Conservation (phyloP, 2,797 vertebrate genomes). For the Apogon talboti region DNA sequence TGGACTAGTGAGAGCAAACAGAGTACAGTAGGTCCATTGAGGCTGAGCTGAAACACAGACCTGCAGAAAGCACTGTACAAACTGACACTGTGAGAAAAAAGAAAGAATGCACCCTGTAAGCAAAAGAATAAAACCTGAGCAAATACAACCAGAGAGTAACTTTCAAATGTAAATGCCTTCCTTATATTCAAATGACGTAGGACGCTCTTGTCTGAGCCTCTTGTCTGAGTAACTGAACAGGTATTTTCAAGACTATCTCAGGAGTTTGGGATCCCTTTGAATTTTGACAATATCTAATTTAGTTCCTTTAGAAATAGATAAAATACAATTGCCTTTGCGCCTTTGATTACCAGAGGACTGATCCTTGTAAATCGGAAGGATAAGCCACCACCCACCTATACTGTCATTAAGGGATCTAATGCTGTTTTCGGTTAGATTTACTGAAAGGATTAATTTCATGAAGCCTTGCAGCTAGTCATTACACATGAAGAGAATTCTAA, state of each 20-base stretch:
- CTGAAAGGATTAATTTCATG: neutral
- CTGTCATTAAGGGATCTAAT: neutral
- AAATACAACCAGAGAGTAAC: slow-evolving; percentile 40
- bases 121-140: slow-evolving; percentile 31
- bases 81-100: slow-evolving; percentile 63
- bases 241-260: slow-evolving; percentile 5
- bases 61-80: slow-evolving; percentile 64
- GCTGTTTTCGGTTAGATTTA: slow-evolving; percentile 5
- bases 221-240: neutral
- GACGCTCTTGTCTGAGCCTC: neutral
- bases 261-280: neutral
- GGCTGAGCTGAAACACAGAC: slow-evolving; percentile 60
- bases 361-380: slow-evolving; percentile 17
- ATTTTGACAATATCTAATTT: neutral
- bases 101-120: slow-evolving; percentile 38
- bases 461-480: neutral
- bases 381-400: slow-evolving; percentile 9
- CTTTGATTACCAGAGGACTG: slow-evolving; percentile 10
- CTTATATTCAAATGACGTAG: slow-evolving; percentile 13
- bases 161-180: slow-evolving; percentile 24
- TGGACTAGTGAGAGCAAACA: slow-evolving; percentile 71
- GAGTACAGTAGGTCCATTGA: slow-evolving; percentile 74
- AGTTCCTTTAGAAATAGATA: slow-evolving; percentile 25
- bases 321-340: slow-evolving; percentile 5
- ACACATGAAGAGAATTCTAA: neutral